Percentiles rank a stretch among this genome's conserved stretches.
phyloP scores from a whole-genome alignment of 2,797 vertebrate species.

The Helicolenus hilgendorfi region DNA sequence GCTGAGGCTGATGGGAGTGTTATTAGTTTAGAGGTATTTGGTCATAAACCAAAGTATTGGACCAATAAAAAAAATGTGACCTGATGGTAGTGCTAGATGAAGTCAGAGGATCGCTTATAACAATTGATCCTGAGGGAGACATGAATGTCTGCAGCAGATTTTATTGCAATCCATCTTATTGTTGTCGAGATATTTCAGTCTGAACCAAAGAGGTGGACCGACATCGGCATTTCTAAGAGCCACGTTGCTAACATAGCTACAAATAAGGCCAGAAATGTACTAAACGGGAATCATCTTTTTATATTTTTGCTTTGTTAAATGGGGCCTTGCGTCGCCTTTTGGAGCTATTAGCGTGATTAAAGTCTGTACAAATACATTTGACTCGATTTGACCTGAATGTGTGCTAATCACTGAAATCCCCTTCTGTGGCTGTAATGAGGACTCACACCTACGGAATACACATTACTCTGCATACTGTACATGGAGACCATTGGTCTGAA shows the following conservation, averaged over 20 bases:
- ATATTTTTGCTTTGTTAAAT: background rate
- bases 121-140: background rate
- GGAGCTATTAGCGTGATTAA: constrained; percentile 17
- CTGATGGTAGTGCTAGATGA: background rate
- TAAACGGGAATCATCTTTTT: background rate
- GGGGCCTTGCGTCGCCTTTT: background rate
- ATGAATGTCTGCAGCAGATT: background rate
- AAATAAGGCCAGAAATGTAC: background rate
- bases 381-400: constrained; percentile 31
- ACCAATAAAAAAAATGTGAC: background rate
- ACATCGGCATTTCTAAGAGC: background rate
- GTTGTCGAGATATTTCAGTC: background rate
- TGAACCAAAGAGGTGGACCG: background rate
- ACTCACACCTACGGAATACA: background rate
- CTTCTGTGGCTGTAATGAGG: constrained; percentile 26
- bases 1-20: background rate
- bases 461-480: background rate
- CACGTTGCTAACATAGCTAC: background rate
- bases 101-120: background rate
- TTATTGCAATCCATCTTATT: background rate
- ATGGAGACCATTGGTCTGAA: background rate
- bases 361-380: constrained; percentile 10
- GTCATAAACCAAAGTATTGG: background rate
- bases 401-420: constrained; percentile 35
- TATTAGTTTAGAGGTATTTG: background rate